Evolutionary conservation across 2,797 vertebrate species (phyloP).

Genomic region (Lepus oiostolus): DNA sequence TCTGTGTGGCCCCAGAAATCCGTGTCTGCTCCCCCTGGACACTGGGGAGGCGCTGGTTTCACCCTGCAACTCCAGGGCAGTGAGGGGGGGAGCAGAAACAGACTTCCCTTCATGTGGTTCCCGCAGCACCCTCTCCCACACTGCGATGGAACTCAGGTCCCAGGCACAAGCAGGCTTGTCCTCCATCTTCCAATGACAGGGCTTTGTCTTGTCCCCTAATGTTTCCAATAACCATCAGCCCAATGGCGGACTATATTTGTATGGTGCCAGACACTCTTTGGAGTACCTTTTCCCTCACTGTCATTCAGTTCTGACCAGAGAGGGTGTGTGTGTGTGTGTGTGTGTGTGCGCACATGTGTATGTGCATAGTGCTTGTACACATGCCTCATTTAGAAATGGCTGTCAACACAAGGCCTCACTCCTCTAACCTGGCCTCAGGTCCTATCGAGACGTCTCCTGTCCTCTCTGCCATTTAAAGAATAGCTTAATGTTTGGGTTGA

Average conservation of each 20-base stretch:
- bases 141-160: neutral
- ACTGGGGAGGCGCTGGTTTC: neutral
- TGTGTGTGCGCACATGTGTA: no score
- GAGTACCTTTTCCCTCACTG: neutral
- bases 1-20: neutral
- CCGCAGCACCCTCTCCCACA: no score
- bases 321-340: no score
- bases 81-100: neutral
- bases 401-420: neutral
- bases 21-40: neutral
- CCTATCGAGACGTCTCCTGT: neutral
- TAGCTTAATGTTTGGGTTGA: neutral
- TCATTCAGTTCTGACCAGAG: neutral
- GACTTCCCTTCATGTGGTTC: neutral
- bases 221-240: neutral
- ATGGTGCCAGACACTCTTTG: neutral
- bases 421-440: neutral
- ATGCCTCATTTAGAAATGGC: neutral
- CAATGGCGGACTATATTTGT: neutral
- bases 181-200: neutral
- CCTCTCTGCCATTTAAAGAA: constrained; percentile 3
- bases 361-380: fast-evolving
- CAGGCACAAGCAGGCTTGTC: neutral
- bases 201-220: neutral
- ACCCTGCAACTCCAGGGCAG: neutral